Conservation (phyloP, 2,888 invertebrate genomes). For the Xanthorhoe designata region DNA sequence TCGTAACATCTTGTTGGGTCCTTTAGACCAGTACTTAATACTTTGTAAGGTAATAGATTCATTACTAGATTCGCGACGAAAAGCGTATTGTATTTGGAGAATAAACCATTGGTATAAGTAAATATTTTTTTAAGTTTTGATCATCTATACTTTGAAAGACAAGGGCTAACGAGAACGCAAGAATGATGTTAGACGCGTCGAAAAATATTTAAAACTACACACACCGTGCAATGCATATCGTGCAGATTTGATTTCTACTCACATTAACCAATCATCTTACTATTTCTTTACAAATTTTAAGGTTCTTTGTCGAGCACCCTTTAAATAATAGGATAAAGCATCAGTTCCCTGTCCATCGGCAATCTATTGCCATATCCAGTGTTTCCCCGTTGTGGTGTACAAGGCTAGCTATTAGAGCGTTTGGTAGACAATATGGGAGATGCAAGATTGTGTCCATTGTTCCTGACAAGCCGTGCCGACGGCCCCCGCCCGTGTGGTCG, state of each 20-base stretch:
- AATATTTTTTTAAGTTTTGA: too few relatives aligned
- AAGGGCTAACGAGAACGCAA: too few relatives aligned
- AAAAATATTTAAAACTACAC: too few relatives aligned
- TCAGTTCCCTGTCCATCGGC: constrained; percentile 24
- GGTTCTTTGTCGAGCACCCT: not conserved
- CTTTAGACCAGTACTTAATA: not conserved
- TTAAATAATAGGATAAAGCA: constrained; percentile 1
- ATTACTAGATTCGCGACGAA: constrained; percentile 27
- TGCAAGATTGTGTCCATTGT: constrained; percentile 72
- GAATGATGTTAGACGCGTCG: too few relatives aligned
- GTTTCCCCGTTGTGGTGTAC: constrained; percentile 34
- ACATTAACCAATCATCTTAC: not conserved
- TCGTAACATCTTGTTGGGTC: constrained; percentile 20
- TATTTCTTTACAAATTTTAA: not conserved
- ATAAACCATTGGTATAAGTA: not conserved
- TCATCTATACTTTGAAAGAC: too few relatives aligned
- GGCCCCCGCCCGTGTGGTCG: constrained; percentile 49
- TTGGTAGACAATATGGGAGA: constrained; percentile 75
- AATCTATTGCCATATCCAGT: constrained; percentile 29
- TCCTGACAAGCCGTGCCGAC: constrained; percentile 56
- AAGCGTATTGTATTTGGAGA: not conserved
- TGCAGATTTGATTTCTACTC: not conserved
- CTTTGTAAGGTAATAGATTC: constrained; percentile 30
- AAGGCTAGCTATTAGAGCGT: constrained; percentile 65
- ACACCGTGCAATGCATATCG: too few relatives aligned